These are phyloP conservation scores for Caenorhabditis sp. DNA, from an alignment of 2,888 invertebrate species.

Conservation along the genomic window DNA sequence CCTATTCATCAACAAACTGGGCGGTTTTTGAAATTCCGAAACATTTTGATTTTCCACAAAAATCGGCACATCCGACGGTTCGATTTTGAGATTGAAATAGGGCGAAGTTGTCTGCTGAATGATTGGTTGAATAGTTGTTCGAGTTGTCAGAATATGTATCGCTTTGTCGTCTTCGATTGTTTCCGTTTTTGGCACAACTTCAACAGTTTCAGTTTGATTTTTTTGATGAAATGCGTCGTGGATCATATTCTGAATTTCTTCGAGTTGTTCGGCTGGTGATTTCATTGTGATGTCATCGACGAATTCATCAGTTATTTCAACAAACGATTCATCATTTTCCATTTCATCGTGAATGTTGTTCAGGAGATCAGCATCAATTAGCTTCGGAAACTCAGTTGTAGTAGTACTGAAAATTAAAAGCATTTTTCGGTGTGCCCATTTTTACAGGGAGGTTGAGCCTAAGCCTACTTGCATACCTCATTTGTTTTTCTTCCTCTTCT, in stretches of 20 bases:
- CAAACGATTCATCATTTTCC: conserved; percentile 4
- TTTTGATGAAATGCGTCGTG: conserved; percentile 11
- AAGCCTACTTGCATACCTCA: no score
- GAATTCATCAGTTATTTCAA: conserved; percentile 14
- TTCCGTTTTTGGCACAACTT: not conserved
- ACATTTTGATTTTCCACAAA: not conserved
- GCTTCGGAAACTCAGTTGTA: conserved; percentile 3
- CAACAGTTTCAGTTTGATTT: not conserved
- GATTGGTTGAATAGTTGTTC: not conserved
- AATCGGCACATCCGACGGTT: not conserved
- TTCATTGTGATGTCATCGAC: not conserved
- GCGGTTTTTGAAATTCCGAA: not conserved
- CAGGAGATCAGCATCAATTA: conserved; percentile 28
- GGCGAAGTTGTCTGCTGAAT: not conserved
- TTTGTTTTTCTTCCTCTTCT: conserved; percentile 17
- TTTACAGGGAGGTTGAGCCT: no score
- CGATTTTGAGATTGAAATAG: not conserved
- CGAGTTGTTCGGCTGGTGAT: conserved; percentile 1
- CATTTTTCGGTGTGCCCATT: conserved; percentile 4
- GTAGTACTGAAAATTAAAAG: conserved; percentile 1
- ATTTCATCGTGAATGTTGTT: conserved; percentile 27
- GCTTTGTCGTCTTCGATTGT: no score
- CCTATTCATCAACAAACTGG: no score
- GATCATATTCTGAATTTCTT: conserved; percentile 15
- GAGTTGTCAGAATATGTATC: not conserved